These are phyloP conservation scores for Buphagus erythrorhynchus DNA, from an alignment of 2,797 vertebrate species.

Conservation along the genomic window DNA sequence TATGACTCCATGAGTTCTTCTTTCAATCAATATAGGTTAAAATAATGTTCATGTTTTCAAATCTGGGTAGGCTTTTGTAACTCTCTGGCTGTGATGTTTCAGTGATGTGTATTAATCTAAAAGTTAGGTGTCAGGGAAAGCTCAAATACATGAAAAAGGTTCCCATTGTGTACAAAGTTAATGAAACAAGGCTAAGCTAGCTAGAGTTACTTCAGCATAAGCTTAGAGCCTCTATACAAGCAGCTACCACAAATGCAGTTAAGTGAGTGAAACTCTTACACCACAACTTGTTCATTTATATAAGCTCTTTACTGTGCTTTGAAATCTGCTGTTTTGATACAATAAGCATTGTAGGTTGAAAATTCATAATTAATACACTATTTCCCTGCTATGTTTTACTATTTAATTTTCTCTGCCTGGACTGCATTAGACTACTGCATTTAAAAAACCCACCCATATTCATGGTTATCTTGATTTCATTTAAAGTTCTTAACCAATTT, in stretches of 20 bases:
- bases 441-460: neutral
- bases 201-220: neutral
- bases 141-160: neutral
- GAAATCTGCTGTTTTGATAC: neutral
- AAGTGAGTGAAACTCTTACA: neutral
- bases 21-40: neutral
- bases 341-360: neutral
- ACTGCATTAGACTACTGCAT: neutral
- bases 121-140: neutral
- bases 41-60: neutral
- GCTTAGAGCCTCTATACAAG: neutral
- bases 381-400: neutral
- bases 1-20: neutral
- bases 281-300: neutral
- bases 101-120: neutral
- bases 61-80: neutral
- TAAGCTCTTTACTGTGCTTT: neutral
- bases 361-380: neutral
- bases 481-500: neutral
- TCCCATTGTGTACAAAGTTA: neutral
- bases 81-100: neutral
- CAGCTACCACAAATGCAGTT: neutral
- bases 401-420: neutral
- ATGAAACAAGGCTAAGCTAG: neutral
- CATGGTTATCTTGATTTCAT: neutral